Evolutionary conservation across 92 coral and sea anemone genomes (phyloP).

Genomic region (Epizoanthus stellaris): DNA sequence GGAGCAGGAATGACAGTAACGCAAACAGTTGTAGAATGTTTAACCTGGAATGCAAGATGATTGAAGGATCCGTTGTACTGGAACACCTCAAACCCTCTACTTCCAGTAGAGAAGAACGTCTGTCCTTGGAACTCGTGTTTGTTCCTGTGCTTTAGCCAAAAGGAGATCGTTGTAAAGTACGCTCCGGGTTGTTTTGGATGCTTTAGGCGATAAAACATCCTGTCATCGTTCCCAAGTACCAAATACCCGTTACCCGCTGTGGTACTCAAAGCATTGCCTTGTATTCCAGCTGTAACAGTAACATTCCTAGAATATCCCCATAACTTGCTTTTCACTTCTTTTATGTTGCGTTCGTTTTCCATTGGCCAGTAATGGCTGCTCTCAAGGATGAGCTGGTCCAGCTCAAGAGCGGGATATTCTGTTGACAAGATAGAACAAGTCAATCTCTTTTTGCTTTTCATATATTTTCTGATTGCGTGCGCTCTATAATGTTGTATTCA

Average conservation of each 20-base stretch:
- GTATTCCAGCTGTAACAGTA: constrained; percentile 9
- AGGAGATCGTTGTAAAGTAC: not conserved
- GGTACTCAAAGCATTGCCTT: not conserved
- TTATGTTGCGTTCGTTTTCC: constrained; percentile 19
- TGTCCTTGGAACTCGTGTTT: not conserved
- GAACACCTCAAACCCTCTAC: constrained; percentile 10
- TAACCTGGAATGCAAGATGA: not conserved
- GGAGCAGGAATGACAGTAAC: constrained; percentile 12
- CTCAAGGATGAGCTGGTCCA: constrained; percentile 17
- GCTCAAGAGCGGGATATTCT: constrained; percentile 7
- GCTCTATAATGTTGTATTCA: no score
- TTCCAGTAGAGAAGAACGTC: constrained; percentile 22
- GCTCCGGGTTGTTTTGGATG: not conserved
- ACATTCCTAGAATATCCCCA: constrained; percentile 36
- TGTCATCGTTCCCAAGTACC: not conserved
- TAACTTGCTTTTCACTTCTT: constrained; percentile 10
- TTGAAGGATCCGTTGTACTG: constrained; percentile 25
- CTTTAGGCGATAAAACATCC: not conserved
- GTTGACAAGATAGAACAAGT: not conserved
- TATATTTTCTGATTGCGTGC: no score
- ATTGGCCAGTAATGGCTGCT: constrained; percentile 31
- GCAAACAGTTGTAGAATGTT: not conserved
- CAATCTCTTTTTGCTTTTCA: no score
- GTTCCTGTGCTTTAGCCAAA: constrained; percentile 25
- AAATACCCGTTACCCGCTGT: not conserved